phyloP scores from a whole-genome alignment of 2,888 invertebrate genomes.

The Operophtera brumata region DNA sequence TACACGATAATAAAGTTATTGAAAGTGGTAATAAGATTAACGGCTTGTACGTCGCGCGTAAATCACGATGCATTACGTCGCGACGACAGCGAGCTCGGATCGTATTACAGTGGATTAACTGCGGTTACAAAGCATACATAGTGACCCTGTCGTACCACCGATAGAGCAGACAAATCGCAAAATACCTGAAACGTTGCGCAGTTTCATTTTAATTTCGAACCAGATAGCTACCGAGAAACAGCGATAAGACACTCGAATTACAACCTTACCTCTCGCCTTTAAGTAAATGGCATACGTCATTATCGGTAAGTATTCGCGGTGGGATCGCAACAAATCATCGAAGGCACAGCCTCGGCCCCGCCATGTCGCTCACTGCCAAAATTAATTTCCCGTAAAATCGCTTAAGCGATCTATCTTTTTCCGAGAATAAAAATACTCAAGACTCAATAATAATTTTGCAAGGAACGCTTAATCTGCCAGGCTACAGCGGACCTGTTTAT shows the following conservation, averaged over 20 bases:
- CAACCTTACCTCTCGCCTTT: conserved; percentile 55
- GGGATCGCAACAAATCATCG: conserved; percentile 70
- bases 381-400: conserved; percentile 78
- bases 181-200: conserved; percentile 7
- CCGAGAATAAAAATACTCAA: conserved; percentile 72
- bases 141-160: conserved; percentile 43
- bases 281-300: conserved; percentile 71
- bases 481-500: conserved; percentile 58
- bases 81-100: conserved; percentile 74
- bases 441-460: conserved; percentile 62
- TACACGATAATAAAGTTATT: conserved; percentile 76
- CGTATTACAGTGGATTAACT: conserved; percentile 78
- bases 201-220: conserved; percentile 26
- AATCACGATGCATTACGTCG: conserved; percentile 78
- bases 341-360: conserved; percentile 44
- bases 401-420: conserved; percentile 74
- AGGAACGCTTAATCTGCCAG: conserved; percentile 63
- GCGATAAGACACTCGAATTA: conserved; percentile 62
- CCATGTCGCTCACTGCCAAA: conserved; percentile 74
- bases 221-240: conserved; percentile 50
- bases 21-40: conserved; percentile 81
- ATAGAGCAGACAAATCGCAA: conserved; percentile 11
- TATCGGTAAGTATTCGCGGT: conserved; percentile 63
- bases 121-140: conserved; percentile 58
- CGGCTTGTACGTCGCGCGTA: conserved; percentile 70